Percentiles rank a stretch among this genome's conserved stretches.
Conservation (phyloP, 35 echinoderm and acorn worm species). For the Hemicentrotus pulcherrimus region DNA sequence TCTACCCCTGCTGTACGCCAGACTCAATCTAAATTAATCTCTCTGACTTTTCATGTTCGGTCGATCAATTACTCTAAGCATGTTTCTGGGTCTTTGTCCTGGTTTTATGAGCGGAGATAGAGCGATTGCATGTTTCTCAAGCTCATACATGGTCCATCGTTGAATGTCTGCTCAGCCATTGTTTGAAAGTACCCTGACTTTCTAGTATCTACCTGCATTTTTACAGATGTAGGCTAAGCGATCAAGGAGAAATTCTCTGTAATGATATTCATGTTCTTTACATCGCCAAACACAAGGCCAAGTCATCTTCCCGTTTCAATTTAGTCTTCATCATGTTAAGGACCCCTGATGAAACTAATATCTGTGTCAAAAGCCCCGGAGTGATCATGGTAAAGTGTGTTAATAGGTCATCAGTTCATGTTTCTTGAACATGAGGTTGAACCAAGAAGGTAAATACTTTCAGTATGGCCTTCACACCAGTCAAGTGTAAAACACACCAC, state of each 20-base stretch:
- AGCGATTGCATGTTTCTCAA: neutral
- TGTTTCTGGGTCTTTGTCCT: neutral
- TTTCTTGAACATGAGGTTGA: neutral
- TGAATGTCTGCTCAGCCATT: neutral
- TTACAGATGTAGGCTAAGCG: neutral
- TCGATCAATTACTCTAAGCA: neutral
- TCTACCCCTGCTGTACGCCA: neutral
- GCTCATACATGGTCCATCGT: neutral
- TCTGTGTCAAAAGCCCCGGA: neutral
- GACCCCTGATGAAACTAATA: neutral
- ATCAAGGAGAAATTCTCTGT: neutral
- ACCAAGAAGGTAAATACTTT: neutral
- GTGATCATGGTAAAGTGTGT: neutral
- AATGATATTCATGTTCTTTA: neutral
- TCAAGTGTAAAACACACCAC: neutral
- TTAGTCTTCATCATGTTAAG: neutral
- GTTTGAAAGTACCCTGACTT: conserved; percentile 4
- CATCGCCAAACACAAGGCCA: neutral
- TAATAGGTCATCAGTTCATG: neutral
- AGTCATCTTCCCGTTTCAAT: neutral
- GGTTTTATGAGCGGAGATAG: neutral
- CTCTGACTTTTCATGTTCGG: conserved; percentile 16
- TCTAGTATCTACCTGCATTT: neutral
- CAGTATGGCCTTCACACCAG: neutral
- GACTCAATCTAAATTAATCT: neutral